Base-by-base conservation (phyloP, 2,797 vertebrate genomes). In the Smutsia temminckii region DNA sequence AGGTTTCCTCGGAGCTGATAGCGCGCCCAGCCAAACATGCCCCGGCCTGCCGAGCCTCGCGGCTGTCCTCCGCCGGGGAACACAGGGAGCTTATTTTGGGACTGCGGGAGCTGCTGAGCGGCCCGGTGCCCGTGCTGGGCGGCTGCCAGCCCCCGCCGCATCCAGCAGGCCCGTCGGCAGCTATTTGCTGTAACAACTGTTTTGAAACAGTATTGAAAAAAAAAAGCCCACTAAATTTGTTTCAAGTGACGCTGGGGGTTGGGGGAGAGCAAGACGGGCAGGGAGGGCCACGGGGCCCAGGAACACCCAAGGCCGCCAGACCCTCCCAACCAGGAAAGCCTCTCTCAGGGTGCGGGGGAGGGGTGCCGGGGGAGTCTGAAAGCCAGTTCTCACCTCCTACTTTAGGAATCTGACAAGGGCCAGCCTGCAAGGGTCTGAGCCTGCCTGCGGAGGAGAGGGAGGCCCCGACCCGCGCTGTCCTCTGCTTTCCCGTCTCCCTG, bases 131-230 rank as follows among this genome's bases (percentile, higher is more conserved):
- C 1, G 51, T 14, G 59, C 97, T 98, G 97, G 96, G 96, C 89
- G 85, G 95, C 95, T 96, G 97, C 97, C 97, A 97, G 92, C 49
- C 91, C 57, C 80, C 81, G 89, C 95, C 16, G 63, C 95, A 95
- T 92, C 86, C 95, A 97, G 95, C 87, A 89, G 94, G 87, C 93
- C 86, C 57, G n/a, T 85, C 93, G 53, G 89, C 94, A 87, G 94
- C 92, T 96, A 96, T 95, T 94, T 72, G 95, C 94, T 96, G 90
- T 42, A 78, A 96, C 96, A 95, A 96, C 92, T 94, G 95, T 97
- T 96, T 90, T 27, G 84, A 94, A 97, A 96, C 81, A 91, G 77
- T 95, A n/a, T 0, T 85, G 55, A 37, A 11, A 5, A 55, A 42
- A 40, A 51, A 64, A 42, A 85, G 8, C 25, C 93, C 68, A 68